Evolutionary conservation across 2,888 invertebrate genomes (phyloP).

Genomic region (Formica aserva): DNA sequence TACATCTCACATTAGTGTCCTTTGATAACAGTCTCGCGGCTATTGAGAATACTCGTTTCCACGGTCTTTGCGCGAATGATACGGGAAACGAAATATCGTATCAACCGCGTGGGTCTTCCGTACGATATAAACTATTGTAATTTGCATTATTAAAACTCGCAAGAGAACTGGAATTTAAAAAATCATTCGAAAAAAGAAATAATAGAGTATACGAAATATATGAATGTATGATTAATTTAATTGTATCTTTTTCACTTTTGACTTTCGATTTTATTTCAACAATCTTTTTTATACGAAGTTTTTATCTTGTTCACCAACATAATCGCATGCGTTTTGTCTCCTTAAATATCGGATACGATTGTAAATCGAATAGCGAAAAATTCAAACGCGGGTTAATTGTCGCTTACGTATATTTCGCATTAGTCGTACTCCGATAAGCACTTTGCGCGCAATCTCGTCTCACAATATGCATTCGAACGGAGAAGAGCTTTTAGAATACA

Average conservation of each 20-base stretch:
- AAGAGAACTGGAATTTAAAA: background rate
- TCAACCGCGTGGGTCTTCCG: background rate
- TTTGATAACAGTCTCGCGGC: slow-evolving; percentile 48
- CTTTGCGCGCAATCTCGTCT: slow-evolving; percentile 24
- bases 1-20: slow-evolving; percentile 59
- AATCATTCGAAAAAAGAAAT: background rate
- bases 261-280: background rate
- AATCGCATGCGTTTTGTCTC: background rate
- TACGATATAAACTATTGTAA: background rate
- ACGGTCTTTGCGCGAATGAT: background rate
- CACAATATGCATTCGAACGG: slow-evolving; percentile 4
- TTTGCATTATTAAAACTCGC: background rate
- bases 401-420: slow-evolving; percentile 46
- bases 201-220: background rate
- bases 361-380: background rate
- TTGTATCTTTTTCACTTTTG: background rate
- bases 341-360: background rate
- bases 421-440: slow-evolving; percentile 47
- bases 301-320: background rate
- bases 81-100: background rate
- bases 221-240: background rate
- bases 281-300: background rate
- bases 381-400: slow-evolving; percentile 32
- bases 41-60: background rate
- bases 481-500: background rate